Base-by-base conservation (phyloP, 1,140 invertebrate species). In the Cydia amplana region DNA sequence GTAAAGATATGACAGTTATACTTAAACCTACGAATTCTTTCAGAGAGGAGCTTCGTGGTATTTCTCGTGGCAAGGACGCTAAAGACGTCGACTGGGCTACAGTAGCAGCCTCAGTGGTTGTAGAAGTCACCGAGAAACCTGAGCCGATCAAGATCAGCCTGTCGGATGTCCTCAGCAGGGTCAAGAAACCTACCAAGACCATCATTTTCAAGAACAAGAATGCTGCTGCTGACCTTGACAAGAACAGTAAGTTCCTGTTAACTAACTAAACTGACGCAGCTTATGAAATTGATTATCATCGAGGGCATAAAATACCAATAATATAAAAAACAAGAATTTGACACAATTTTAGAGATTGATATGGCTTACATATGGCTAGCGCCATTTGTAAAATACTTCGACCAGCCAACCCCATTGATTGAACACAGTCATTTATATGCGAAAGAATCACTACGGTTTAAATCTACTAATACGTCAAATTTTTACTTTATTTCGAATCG, bases 81-180 rank as follows among this genome's bases (percentile, higher is more conserved):
- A 97, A 97, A 88, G 97, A 98, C 82, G 94, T 98, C 0, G 97
- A 98, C 86, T 98, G 97, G 97, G 93, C 94, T 10, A 94, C 95
- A 16, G 95, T 98, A 1, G 97, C 77, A 91, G 94, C 20, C 18
- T 91, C 85, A 43, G 82, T 91, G 0, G 80, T 93, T 0, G 77
- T 91, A 1, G 92, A 93, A 77, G 91, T 84, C 5, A 91, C 95
- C 0, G 95, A 97, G 79, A 96, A 97, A 90, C 97, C 97, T 0
- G 93, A 96, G 79, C 95, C 97, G 0, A 95, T 97, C 64, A 96
- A 97, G 91, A 97, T 98, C 81, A 94, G 95, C n/a, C 95, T 96
- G 0, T 92, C 94, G 4, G 96, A 97, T 79, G 91, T 97, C 0
- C 83, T 98, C 0, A 95, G 90, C 75, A 95, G 95, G 80, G 87